Base-by-base conservation (phyloP, 2,888 invertebrate genomes). In the Stenodera caucasica region DNA sequence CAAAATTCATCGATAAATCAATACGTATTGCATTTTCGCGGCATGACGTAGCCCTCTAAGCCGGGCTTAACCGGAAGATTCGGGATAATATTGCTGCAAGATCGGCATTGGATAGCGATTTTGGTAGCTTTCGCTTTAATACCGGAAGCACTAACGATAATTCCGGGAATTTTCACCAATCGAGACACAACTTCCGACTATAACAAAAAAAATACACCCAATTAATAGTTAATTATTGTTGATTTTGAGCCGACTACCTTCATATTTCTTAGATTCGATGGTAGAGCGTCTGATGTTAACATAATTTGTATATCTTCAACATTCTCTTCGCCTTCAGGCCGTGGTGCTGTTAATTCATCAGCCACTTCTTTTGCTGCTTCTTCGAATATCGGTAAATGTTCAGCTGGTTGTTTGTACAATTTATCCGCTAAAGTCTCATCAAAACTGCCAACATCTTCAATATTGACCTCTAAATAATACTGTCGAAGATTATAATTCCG, bases 291-390 rank as follows among this genome's bases (percentile, higher is more conserved):
- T 0, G 96, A 96, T 9, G 87, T 86, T 7, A 98, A 80, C 72
- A 96, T 85, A 50, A 98, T 88, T 82, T 99, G 99, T 72, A 99
- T 91, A 75, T 97, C 95, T 77, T 96, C 89, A 35, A 98, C 69
- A 49, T 89, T 87, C 72, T 96, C 93, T 72, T 97, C 95, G 0
- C 91, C 93, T 73, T 91, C 90, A 0, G 96, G 94, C 58, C 98
- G 84, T 0, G 98, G 98, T 11, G 91, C 87, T 14, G 98, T 98
- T 18, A 99, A 83, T 81, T 98, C 98, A 86, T 98, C 98, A 0
- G 94, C 98, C 50, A 97, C 92, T 81, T 98, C 97, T 78, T 89
- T 94, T 0, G 96, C 96, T 35, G 98, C 98, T 80, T 97, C 97
- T 82, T 99, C 99, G 77, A 99, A 90, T 69, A 98, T 86, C 12